Evolutionary conservation across 2,113 vertebrate species (phyloP), one percentile per base, ranked within the genome.

Genomic region (Gymnorhina tibicen): DNA sequence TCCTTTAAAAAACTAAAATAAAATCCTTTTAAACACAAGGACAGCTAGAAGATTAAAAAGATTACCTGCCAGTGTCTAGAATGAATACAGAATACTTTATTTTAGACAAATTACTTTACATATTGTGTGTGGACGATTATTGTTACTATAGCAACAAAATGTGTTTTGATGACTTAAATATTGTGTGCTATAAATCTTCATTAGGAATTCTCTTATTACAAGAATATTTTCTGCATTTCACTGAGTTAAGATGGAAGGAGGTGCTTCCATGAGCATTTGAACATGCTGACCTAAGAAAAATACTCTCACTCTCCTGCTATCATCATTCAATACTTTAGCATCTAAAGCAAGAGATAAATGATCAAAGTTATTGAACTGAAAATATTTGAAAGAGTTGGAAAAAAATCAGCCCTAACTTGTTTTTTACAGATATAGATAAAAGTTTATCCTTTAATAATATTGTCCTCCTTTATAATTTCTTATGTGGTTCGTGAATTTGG

Each of bases 131-230:
- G 4, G 27, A 77, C 18, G 66, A 76, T 64, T 83, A 58, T 41
- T 44, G 92, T 87, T 85, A 47, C 89, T 80, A 76, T 77, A 76
- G 92, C 56, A 92, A 92, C 75, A 85, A 79, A 94, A 94, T 74
- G 37, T 90, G 12, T 30, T 79, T 89, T 68, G 49, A 82, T 87
- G 83, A 68, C 33, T 93, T 93, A 90, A 86, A 66, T 92, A 77
- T 46, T 83, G 28, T 73, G 50, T 59, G 26, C 41, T 62, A 49
- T 62, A 81, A 89, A 91, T 63, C 79, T 91, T 91, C 68, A 37
- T 86, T 63, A 86, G 37, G 70, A 85, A 87, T 85, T 85, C 16
- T 88, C 47, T 67, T 70, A 76, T 64, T 85, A 64, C n/a, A 83
- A 75, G 46, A 75, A 32, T 46, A 56, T 50, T 62, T 53, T 16